A percentile compares a stretch with the other conserved stretches of the same genome.
Conservation (phyloP, 92 coral and sea anemone genomes). For the Blastomussa wellsi region DNA sequence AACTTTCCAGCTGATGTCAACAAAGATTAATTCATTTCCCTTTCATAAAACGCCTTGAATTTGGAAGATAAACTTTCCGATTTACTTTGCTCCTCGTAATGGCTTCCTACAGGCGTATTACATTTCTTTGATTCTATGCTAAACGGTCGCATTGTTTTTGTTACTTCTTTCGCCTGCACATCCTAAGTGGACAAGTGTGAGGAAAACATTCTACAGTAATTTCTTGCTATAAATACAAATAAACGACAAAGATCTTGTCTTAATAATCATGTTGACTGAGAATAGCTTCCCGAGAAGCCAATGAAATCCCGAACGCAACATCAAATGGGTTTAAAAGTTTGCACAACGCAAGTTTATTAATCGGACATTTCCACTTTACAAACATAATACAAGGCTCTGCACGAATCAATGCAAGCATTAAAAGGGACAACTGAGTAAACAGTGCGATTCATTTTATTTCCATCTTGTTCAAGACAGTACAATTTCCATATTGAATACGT, state of each 20-base stretch:
- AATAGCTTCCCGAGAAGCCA: slow-evolving; percentile 27
- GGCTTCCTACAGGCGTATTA: slow-evolving; percentile 46
- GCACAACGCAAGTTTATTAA: slow-evolving; percentile 37
- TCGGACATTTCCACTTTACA: slow-evolving; percentile 43
- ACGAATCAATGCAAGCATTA: slow-evolving; percentile 25
- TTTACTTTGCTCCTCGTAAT: slow-evolving; percentile 28
- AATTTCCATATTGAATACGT: slow-evolving; percentile 1
- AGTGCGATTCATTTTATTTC: slow-evolving; percentile 17
- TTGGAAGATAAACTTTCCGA: slow-evolving; percentile 39
- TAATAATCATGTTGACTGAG: slow-evolving; percentile 9
- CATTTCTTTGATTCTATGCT: slow-evolving; percentile 18
- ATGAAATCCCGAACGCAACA: slow-evolving; percentile 4
- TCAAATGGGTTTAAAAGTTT: slow-evolving; percentile 28
- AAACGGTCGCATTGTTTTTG: neutral
- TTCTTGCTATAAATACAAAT: slow-evolving; percentile 28
- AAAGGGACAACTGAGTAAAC: slow-evolving; percentile 48
- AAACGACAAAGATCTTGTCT: neutral
- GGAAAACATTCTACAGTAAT: neutral
- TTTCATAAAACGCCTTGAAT: slow-evolving; percentile 39
- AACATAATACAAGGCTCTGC: slow-evolving; percentile 28
- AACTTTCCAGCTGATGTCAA: slow-evolving; percentile 54
- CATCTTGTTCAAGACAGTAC: slow-evolving; percentile 24
- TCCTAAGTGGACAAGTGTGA: slow-evolving; percentile 53
- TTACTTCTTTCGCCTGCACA: neutral
- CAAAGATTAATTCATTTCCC: slow-evolving; percentile 43